These are phyloP conservation scores for Emydoidea blandingii DNA, from an alignment of 2,797 vertebrate genomes.

Conservation along the genomic window DNA sequence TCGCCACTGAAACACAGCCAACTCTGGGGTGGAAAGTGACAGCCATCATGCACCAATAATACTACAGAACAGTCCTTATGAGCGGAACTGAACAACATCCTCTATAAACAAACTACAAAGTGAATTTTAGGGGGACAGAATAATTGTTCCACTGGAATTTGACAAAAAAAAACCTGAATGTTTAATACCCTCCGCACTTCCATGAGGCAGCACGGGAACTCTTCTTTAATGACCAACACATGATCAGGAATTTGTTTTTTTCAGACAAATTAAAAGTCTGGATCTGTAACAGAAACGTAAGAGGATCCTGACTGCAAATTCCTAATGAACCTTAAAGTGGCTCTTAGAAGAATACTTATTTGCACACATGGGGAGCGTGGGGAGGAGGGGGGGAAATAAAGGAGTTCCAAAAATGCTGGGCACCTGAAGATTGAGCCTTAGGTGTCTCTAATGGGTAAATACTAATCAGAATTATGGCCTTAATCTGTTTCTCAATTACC, in stretches of 20 bases:
- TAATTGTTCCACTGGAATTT: not conserved
- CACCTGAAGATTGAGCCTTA: not conserved
- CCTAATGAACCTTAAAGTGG: not conserved
- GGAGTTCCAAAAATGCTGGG: not conserved
- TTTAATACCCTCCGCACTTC: not conserved
- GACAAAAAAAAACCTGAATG: not conserved
- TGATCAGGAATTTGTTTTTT: not conserved
- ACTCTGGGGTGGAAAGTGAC: not conserved
- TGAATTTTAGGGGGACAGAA: not conserved
- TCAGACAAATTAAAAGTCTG: fast-evolving
- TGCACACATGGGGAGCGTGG: not conserved
- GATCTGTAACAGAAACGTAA: not conserved
- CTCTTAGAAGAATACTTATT: not conserved
- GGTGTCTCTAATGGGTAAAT: not conserved
- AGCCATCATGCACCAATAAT: not conserved
- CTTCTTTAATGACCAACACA: not conserved
- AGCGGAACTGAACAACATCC: not conserved
- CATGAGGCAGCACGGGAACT: fast-evolving
- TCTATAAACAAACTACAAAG: not conserved
- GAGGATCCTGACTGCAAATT: not conserved
- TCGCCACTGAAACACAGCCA: slow-evolving; percentile 40
- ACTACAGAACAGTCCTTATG: not conserved
- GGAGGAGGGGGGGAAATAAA: no score
- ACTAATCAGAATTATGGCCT: not conserved
- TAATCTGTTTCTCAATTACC: not conserved